phyloP scores from a whole-genome alignment of 2,113 vertebrate genomes.

The Archilochus colubris region DNA sequence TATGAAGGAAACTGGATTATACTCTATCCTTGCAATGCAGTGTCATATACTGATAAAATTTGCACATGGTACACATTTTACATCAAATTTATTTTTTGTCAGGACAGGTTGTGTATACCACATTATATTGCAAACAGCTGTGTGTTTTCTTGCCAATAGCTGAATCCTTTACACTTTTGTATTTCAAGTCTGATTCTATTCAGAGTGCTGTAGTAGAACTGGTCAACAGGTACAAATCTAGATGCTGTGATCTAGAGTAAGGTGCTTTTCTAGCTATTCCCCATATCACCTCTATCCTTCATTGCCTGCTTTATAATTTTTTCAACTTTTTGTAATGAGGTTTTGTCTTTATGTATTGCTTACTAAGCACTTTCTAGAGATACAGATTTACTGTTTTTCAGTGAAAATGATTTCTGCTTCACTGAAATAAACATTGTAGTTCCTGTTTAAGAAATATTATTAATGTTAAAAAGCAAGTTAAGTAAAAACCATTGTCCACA shows the following conservation, averaged over 20 bases:
- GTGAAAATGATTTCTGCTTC: not conserved
- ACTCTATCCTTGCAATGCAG: too few relatives aligned
- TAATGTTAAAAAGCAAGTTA: not conserved
- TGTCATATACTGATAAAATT: too few relatives aligned
- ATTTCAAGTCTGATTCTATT: too few relatives aligned
- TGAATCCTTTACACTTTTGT: too few relatives aligned
- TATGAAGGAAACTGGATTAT: too few relatives aligned
- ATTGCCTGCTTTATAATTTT: not conserved
- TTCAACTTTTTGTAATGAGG: not conserved
- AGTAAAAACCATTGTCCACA: rapidly evolving
- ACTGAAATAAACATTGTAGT: not conserved
- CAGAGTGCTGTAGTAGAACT: not conserved
- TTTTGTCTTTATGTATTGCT: not conserved
- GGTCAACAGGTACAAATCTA: not conserved
- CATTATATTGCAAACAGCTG: too few relatives aligned
- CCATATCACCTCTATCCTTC: not conserved
- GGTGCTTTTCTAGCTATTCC: not conserved
- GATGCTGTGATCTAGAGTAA: not conserved
- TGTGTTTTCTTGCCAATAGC: too few relatives aligned
- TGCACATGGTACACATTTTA: too few relatives aligned
- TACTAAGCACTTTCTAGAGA: not conserved
- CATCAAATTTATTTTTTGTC: too few relatives aligned
- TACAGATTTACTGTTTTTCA: not conserved
- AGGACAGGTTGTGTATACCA: too few relatives aligned
- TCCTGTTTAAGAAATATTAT: not conserved